These are phyloP conservation scores for Tortricodes alternella DNA, from an alignment of 2,888 invertebrate genomes.

Conservation along the genomic window DNA sequence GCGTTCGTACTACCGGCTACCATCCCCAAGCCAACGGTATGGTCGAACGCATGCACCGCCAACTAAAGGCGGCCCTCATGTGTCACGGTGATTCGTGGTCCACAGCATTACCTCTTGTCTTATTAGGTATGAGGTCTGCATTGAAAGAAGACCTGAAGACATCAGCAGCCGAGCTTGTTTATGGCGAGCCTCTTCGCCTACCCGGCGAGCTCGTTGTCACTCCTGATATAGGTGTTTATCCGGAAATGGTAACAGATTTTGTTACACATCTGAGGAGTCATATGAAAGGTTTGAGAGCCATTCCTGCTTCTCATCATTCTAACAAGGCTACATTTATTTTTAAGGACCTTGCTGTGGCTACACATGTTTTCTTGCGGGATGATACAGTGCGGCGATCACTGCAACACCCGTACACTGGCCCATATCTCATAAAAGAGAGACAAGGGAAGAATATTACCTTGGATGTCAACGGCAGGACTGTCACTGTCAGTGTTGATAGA, in stretches of 20 bases:
- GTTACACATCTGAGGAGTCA: neutral
- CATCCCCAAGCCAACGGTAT: slow-evolving; percentile 33
- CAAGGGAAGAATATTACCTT: neutral
- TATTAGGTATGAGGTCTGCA: slow-evolving; percentile 35
- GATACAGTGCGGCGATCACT: slow-evolving; percentile 26
- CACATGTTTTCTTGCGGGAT: slow-evolving; percentile 31
- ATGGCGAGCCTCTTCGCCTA: slow-evolving; percentile 39
- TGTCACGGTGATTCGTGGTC: slow-evolving; percentile 32
- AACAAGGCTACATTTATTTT: slow-evolving; percentile 2
- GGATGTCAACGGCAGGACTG: neutral
- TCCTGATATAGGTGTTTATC: neutral
- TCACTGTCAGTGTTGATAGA: neutral
- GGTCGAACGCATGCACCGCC: slow-evolving; percentile 34
- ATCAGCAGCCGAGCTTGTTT: slow-evolving; percentile 40
- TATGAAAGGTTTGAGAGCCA: slow-evolving; percentile 4
- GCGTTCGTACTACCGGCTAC: slow-evolving; percentile 29
- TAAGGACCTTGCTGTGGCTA: slow-evolving; percentile 12
- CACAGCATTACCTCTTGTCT: slow-evolving; percentile 29
- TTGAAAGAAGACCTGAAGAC: slow-evolving; percentile 36
- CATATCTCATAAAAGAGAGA: neutral
- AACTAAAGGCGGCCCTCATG: slow-evolving; percentile 37
- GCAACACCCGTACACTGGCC: slow-evolving; percentile 30
- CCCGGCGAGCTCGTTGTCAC: slow-evolving; percentile 38
- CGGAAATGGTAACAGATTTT: slow-evolving; percentile 6
- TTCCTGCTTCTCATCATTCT: neutral